These are phyloP conservation scores for Dicentrarchus labrax DNA, from an alignment of 2,113 vertebrate genomes.

Conservation along the genomic window DNA sequence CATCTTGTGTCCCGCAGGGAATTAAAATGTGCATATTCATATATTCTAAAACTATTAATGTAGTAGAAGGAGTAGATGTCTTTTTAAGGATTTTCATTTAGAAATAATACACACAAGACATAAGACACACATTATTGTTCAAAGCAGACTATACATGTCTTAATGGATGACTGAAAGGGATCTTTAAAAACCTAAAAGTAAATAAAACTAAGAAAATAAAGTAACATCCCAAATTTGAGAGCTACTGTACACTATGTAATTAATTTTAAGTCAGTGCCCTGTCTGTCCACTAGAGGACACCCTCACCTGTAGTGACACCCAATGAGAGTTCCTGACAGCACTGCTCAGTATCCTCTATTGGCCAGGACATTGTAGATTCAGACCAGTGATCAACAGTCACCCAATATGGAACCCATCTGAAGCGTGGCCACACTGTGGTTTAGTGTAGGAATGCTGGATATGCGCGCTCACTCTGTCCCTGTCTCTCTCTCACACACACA, in stretches of 20 bases:
- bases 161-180: too few species aligned
- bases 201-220: not conserved
- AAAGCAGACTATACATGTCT: too few species aligned
- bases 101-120: too few species aligned
- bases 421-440: not conserved
- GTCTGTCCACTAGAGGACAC: conserved; percentile 49
- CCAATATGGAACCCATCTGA: not conserved
- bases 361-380: not conserved
- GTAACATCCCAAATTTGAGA: not conserved
- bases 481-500: not conserved
- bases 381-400: not conserved
- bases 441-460: not conserved
- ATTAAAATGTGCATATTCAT: too few species aligned
- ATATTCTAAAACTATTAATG: too few species aligned
- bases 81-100: too few species aligned
- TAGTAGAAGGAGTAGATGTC: too few species aligned
- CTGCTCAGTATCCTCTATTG: not conserved
- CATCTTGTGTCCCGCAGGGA: too few species aligned
- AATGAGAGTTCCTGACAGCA: conserved; percentile 4
- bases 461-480: not conserved
- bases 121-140: too few species aligned
- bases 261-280: not conserved
- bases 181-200: not conserved
- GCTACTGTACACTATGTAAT: not conserved
- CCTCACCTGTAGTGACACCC: not conserved